Conservation (phyloP, 2,113 vertebrate genomes). For the Cochlearius cochlearius region DNA sequence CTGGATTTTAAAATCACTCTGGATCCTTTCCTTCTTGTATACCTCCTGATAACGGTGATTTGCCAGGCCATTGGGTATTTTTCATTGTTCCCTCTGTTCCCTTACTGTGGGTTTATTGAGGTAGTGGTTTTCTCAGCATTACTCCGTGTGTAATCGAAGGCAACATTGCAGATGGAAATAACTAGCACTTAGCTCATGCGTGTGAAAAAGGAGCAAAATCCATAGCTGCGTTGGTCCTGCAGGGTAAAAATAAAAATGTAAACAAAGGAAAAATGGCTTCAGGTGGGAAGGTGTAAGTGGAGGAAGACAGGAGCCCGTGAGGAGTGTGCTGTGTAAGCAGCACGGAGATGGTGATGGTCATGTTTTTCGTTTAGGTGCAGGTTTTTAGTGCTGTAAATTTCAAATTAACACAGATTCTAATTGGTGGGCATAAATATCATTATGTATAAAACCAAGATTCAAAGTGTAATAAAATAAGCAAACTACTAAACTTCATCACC, state of each 20-base stretch:
- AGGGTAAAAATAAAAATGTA: not conserved
- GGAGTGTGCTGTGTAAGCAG: not conserved
- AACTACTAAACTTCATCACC: not conserved
- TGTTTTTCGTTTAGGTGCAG: not conserved
- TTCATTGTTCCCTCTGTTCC: not conserved
- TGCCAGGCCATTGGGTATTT: not conserved
- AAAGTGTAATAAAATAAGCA: not conserved
- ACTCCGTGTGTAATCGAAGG: not conserved
- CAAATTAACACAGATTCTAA: not conserved
- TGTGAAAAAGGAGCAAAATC: conserved; percentile 18
- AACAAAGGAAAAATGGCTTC: not conserved
- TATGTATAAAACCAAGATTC: not conserved
- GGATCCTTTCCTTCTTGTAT: not conserved
- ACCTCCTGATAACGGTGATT: not conserved
- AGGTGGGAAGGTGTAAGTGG: not conserved
- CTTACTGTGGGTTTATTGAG: not conserved
- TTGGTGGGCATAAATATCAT: not conserved
- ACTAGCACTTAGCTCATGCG: not conserved
- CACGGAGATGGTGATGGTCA: not conserved
- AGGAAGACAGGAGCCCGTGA: not conserved
- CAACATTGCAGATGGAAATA: conserved; percentile 19
- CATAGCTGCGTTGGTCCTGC: not conserved
- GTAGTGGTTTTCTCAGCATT: not conserved
- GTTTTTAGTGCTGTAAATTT: not conserved
- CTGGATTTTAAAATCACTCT: not conserved